Base-by-base conservation (phyloP, 1,140 invertebrate species). In the Aphaenogaster ashmeadi region DNA sequence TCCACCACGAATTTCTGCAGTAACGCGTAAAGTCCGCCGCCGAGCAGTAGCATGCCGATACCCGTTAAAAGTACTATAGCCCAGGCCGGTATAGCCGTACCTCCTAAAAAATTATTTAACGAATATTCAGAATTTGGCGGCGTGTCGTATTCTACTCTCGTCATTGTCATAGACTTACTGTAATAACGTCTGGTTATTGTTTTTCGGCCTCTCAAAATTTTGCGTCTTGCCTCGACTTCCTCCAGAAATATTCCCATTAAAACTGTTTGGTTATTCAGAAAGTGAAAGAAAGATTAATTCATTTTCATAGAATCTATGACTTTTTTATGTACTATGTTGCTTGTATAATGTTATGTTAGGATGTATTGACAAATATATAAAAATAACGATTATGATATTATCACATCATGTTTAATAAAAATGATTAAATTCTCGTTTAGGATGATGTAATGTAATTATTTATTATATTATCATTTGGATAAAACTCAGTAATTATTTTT, bases 161-260 rank as follows among this genome's bases (percentile, higher is more conserved):
- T 69, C 62, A 87, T 54, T 52, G 54, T 67, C 36, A 71, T 67
- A 36, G 8, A 92, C 97, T 97, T 96, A 98, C 97, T 96, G 88
- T 97, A 97, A 92, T 98, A 98, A 86, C 96, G 96, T 60, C 97
- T 96, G 0, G 96, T 98, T 88, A 98, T 96, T 7, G 97, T 97
- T 95, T 97, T 97, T 86, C 97, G 95, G 77, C 97, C 97, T 88
- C 97, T 95, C 52, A 98, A 95, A 92, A 98, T 97, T 94, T 97
- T 98, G 91, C 97, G 96, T 92, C 97, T 96, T 15, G 96, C 97
- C 94, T 98, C 97, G 41, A 96, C 95, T 95, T 97, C 97, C 89
- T 97, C 96, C 87, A 96, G 94, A 5, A 97, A 95, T 11, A 97
- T 95, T 47, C 97, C 96, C 80, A 97, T 88, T 15, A 97, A 92